A percentile compares a stretch with the other conserved stretches of the same genome.
phyloP scores from a whole-genome alignment of 2,888 invertebrate genomes.

The Pyrocoelia pectoralis region DNA sequence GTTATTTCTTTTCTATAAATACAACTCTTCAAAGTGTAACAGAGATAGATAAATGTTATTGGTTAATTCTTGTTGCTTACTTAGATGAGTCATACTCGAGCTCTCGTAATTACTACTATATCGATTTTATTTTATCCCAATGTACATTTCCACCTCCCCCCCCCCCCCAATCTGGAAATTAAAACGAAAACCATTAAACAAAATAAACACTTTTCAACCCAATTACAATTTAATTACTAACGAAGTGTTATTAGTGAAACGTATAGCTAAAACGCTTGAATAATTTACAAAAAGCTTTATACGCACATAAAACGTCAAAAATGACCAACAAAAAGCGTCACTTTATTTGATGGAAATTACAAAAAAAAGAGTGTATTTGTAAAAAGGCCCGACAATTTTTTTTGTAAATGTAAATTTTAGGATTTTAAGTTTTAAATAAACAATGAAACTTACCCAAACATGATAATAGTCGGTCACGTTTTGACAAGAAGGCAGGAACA shows the following conservation, averaged over 20 bases:
- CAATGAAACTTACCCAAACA: slow-evolving; percentile 44
- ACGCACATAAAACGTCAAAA: neutral
- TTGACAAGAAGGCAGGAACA: slow-evolving; percentile 24
- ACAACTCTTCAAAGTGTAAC: too few species aligned
- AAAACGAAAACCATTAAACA: neutral
- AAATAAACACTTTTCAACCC: neutral
- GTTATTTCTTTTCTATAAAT: too few species aligned
- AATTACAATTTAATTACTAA: neutral
- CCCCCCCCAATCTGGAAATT: neutral
- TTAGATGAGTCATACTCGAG: too few species aligned
- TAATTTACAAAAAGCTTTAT: neutral
- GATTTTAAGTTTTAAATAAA: neutral
- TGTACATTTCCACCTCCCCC: neutral
- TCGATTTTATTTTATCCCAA: slow-evolving; percentile 14
- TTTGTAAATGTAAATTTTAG: neutral
- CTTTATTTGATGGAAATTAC: too few species aligned
- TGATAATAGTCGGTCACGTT: slow-evolving; percentile 36
- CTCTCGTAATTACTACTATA: too few species aligned
- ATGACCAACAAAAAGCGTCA: too few species aligned
- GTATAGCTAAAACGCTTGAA: neutral
- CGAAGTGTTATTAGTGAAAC: neutral
- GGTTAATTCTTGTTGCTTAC: too few species aligned
- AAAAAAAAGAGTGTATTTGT: neutral
- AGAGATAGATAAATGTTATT: too few species aligned
- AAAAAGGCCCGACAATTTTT: neutral